Conservation (phyloP, 2,888 invertebrate species). For the Eumerus sabulonum region DNA sequence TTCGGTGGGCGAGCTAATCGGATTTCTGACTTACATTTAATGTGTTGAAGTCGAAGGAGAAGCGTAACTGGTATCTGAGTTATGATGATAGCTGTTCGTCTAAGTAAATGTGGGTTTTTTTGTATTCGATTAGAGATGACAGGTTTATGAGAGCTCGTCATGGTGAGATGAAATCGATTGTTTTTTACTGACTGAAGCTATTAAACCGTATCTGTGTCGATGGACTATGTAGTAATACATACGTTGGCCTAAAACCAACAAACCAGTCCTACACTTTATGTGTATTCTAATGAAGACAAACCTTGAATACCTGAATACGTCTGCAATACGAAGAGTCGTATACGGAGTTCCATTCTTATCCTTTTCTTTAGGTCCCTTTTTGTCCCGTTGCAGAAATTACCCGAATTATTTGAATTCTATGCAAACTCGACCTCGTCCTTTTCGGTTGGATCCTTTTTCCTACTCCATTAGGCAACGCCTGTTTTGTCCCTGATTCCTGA, state of each 20-base stretch:
- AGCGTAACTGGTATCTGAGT: conserved; percentile 22
- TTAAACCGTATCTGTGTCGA: too few species aligned
- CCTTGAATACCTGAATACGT: conserved; percentile 44
- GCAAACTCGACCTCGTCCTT: conserved; percentile 49
- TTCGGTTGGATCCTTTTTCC: too few species aligned
- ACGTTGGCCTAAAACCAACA: too few species aligned
- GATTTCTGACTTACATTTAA: conserved; percentile 10
- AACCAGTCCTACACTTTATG: too few species aligned
- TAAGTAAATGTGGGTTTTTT: conserved; percentile 9
- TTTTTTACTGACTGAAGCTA: too few species aligned
- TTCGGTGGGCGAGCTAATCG: conserved; percentile 40
- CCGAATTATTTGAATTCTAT: conserved; percentile 66
- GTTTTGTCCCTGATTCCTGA: conserved; percentile 20
- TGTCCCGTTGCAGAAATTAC: conserved; percentile 44
- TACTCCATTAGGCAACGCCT: conserved; percentile 32
- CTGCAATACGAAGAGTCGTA: conserved; percentile 22
- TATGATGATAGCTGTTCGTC: conserved; percentile 18
- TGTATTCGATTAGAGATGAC: not conserved
- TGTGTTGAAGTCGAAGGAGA: conserved; percentile 16
- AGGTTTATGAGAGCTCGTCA: too few species aligned
- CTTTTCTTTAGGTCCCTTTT: not conserved
- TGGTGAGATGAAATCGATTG: too few species aligned
- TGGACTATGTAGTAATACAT: too few species aligned
- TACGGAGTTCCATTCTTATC: too few species aligned
- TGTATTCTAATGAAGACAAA: conserved; percentile 27